Evolutionary conservation across 2,888 invertebrate species (phyloP), one percentile per base, ranked within the genome.

Genomic region (Lysandra coridon): DNA sequence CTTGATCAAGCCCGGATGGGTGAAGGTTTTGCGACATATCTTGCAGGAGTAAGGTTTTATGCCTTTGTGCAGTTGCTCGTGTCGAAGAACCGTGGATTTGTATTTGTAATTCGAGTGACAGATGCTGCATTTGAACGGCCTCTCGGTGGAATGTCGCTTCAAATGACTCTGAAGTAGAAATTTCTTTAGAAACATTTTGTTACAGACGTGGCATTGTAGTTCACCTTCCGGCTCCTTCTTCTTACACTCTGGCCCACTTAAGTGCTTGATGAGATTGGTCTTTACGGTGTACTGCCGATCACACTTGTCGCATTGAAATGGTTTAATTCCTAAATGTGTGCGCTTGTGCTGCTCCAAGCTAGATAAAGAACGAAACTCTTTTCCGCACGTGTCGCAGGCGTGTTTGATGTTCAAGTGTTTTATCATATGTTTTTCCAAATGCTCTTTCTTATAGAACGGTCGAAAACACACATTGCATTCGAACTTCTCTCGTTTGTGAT

Each of bases 381-480:
- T 89, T 0, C 84, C 83, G 64, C 91, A 91, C 0, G 81, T 80
- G 0, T 85, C 83, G 74, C 90, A 91, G 0, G 82, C 87, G 0
- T 79, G 17, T 3, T 83, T 82, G 0, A 85, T 81, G 0, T 74
- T 74, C 0, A 82, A 79, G 44, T 90, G 89, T 0, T 81, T 79
- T 2, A 80, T 49, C 0, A 83, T 37, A 49, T 85, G 85, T 37
- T 80, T 82, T 23, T 83, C 80, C 23, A 83, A 82, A 7, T 83
- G 81, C 0, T 37, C 79, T 6, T 81, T 74, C 40, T 82, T 82
- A 10, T 81, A 78, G 64, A 92, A 92, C 30, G 85, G 84, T 30
- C 88, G 88, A 5, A 88, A 85, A 40, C 92, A 92, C 0, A 91
- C 84, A 12, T 87, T 87, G 53, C 92, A 92, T 0, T 88, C 87